These are phyloP conservation scores for Ianthella basta DNA, from an alignment of 37 sponge, comb jelly and placozoan genomes.

Conservation along the genomic window DNA sequence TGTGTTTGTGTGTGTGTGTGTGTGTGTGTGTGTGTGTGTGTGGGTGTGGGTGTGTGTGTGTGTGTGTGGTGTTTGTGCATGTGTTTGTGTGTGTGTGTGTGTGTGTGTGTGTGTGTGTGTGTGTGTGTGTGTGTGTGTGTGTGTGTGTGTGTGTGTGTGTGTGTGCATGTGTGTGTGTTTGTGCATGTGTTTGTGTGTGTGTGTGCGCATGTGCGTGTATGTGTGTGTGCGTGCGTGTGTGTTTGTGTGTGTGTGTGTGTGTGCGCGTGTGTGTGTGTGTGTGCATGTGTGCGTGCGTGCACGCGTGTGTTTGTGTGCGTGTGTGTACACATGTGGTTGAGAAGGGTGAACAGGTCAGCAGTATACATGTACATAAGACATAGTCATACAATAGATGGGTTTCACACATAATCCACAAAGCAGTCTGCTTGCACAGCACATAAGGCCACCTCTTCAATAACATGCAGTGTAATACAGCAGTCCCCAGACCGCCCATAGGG, in stretches of 20 bases:
- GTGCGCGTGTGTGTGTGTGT: not conserved
- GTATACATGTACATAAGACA: too few relatives aligned
- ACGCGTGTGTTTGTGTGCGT: not conserved
- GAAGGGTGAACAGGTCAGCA: too few relatives aligned
- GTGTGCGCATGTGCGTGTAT: not conserved
- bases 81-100: not conserved
- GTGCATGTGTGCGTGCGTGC: not conserved
- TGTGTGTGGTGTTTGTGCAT: not conserved
- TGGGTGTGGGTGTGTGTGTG: not conserved
- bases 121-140: slow-evolving; percentile 5
- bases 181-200: not conserved
- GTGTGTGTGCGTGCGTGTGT: slow-evolving; percentile 5
- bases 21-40: not conserved
- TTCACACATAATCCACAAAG: too few relatives aligned
- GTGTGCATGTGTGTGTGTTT: not conserved
- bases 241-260: slow-evolving; percentile 4
- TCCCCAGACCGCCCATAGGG: too few relatives aligned
- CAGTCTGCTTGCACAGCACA: too few relatives aligned
- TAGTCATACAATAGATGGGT: too few relatives aligned
- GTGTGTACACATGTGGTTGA: not conserved
- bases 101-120: slow-evolving; percentile 8
- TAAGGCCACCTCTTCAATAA: too few relatives aligned
- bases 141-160: not conserved
- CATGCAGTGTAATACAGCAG: too few relatives aligned
- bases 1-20: not conserved